Evolutionary conservation across 1,140 invertebrate species (phyloP).

Genomic region (Galleria mellonella): DNA sequence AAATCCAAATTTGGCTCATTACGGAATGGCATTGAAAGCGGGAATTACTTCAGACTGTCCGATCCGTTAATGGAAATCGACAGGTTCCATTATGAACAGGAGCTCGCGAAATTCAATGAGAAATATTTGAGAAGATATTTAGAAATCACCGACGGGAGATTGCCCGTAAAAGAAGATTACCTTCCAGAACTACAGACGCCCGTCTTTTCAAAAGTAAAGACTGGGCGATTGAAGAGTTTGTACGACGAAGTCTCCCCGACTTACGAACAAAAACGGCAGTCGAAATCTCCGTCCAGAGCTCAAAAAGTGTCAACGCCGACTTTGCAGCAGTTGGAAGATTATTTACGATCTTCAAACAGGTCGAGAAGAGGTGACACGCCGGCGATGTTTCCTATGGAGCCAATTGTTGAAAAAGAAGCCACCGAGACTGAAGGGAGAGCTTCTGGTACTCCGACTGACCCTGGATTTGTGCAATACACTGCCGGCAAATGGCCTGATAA

Average conservation of each 20-base stretch:
- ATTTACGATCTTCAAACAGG: slow-evolving; percentile 46
- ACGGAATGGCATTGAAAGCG: slow-evolving; percentile 51
- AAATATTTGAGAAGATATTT: slow-evolving; percentile 57
- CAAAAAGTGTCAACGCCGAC: slow-evolving; percentile 56
- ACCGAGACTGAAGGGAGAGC: slow-evolving; percentile 47
- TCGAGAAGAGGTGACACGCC: slow-evolving; percentile 51
- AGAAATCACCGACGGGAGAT: slow-evolving; percentile 34
- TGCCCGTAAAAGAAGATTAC: slow-evolving; percentile 58
- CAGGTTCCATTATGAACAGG: slow-evolving; percentile 54
- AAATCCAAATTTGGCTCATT: slow-evolving; percentile 64
- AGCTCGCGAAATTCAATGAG: slow-evolving; percentile 63
- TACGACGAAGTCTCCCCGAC: slow-evolving; percentile 53
- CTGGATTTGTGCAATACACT: slow-evolving; percentile 81
- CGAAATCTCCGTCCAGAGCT: slow-evolving; percentile 48
- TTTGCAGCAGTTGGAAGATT: slow-evolving; percentile 66
- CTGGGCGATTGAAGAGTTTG: slow-evolving; percentile 40
- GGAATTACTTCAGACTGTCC: slow-evolving; percentile 52
- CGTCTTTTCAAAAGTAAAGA: slow-evolving; percentile 64
- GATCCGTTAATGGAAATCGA: slow-evolving; percentile 51
- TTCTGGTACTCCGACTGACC: slow-evolving; percentile 78
- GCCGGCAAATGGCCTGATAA: slow-evolving; percentile 79
- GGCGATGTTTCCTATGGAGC: slow-evolving; percentile 71
- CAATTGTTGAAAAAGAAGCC: slow-evolving; percentile 56
- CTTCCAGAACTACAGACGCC: slow-evolving; percentile 66
- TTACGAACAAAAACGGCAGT: slow-evolving; percentile 40